A percentile compares a stretch with the other conserved stretches of the same genome.
phyloP scores from a whole-genome alignment of 2,888 invertebrate species.

The Pinctada fucata region DNA sequence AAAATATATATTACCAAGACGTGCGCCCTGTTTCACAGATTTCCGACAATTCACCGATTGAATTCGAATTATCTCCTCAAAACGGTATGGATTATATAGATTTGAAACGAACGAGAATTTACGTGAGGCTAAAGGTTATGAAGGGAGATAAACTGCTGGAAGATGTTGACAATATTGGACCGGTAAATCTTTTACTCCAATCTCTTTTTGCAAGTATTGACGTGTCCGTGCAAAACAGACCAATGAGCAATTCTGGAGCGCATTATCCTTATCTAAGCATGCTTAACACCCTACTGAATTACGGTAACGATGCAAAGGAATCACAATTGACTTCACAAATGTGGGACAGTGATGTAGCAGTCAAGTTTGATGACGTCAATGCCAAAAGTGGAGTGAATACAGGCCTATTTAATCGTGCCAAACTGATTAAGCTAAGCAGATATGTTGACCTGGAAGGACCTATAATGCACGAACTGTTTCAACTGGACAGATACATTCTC shows the following conservation, averaged over 20 bases:
- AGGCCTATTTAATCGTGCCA: constrained; percentile 30
- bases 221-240: constrained; percentile 19
- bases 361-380: constrained; percentile 15
- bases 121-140: constrained; percentile 25
- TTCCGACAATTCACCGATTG: constrained; percentile 32
- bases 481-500: constrained; percentile 19
- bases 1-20: constrained; percentile 40
- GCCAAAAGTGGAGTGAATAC: constrained; percentile 18
- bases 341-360: constrained; percentile 9
- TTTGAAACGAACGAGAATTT: constrained; percentile 32
- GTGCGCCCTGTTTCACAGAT: constrained; percentile 38
- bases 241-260: neutral
- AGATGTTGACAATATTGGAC: constrained; percentile 12
- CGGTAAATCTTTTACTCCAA: constrained; percentile 22
- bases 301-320: constrained; percentile 8
- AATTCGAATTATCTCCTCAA: constrained; percentile 38
- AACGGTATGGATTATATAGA: constrained; percentile 43
- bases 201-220: constrained; percentile 20
- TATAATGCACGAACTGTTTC: constrained; percentile 18
- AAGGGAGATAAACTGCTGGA: constrained; percentile 28
- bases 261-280: constrained; percentile 13
- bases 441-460: constrained; percentile 41
- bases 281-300: constrained; percentile 12
- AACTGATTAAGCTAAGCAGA: constrained; percentile 22
- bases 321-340: constrained; percentile 16